These are phyloP conservation scores for Amphibalanus amphitrite DNA, from an alignment of 1,140 invertebrate species.

Conservation along the genomic window DNA sequence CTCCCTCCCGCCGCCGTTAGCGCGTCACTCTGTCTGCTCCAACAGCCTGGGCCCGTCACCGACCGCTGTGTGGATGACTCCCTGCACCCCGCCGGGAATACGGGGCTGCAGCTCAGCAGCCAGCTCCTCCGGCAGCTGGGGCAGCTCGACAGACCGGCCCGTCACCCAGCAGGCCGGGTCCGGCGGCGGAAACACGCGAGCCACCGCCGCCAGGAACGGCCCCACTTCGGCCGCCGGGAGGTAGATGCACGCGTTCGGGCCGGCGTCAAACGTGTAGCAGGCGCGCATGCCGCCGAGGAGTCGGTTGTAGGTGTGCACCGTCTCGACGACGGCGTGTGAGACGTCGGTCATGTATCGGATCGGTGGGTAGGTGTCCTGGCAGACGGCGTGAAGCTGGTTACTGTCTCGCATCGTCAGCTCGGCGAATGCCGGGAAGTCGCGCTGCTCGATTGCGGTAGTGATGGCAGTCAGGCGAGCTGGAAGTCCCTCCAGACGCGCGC, in stretches of 20 bases:
- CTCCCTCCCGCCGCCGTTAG: no score
- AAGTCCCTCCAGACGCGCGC: slow-evolving; percentile 53
- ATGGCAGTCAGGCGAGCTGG: slow-evolving; percentile 49
- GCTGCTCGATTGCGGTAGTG: slow-evolving; percentile 51
- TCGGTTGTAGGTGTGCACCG: slow-evolving; percentile 70
- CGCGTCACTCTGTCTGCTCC: no score
- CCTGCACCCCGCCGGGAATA: slow-evolving; percentile 38
- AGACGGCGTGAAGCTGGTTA: slow-evolving; percentile 92
- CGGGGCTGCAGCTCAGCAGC: not conserved
- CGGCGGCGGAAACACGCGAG: slow-evolving; percentile 48
- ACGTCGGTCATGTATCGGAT: slow-evolving; percentile 78
- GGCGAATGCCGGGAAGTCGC: slow-evolving; percentile 74
- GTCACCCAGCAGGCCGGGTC: slow-evolving; percentile 18
- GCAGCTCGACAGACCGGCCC: slow-evolving; percentile 11
- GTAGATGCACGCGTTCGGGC: slow-evolving; percentile 87
- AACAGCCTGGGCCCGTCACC: slow-evolving; percentile 41
- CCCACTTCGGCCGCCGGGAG: slow-evolving; percentile 56
- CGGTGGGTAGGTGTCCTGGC: slow-evolving; percentile 87
- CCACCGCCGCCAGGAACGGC: slow-evolving; percentile 42
- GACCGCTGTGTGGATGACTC: slow-evolving; percentile 64
- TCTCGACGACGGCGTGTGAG: slow-evolving; percentile 55
- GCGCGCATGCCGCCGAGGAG: slow-evolving; percentile 32
- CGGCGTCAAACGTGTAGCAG: slow-evolving; percentile 95
- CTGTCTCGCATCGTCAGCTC: slow-evolving; percentile 93
- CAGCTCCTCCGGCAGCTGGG: slow-evolving; percentile 29